These are phyloP conservation scores for Indicator maculatus DNA, from an alignment of 2,113 vertebrate genomes.

Conservation along the genomic window DNA sequence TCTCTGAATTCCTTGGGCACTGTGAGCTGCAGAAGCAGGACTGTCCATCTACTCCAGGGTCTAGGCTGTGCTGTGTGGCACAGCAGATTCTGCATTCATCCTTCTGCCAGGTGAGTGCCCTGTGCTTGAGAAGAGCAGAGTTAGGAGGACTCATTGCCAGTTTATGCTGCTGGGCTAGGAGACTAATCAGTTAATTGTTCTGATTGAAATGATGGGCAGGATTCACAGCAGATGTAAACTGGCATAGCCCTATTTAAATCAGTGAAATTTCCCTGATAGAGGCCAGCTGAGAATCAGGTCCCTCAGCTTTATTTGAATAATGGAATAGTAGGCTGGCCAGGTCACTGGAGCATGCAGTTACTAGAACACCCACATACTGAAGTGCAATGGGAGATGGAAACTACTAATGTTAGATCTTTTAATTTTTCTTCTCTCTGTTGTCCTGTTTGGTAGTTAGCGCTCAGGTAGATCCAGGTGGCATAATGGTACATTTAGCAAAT, in stretches of 20 bases:
- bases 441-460: background rate
- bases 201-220: slow-evolving; percentile 26
- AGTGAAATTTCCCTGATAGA: slow-evolving; percentile 1
- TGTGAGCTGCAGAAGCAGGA: background rate
- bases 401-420: background rate
- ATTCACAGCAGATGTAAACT: slow-evolving; percentile 36
- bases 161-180: slow-evolving; percentile 33
- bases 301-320: slow-evolving; percentile 36
- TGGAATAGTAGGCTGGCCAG: slow-evolving; percentile 35
- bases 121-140: background rate
- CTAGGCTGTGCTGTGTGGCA: background rate
- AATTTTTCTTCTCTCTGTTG: background rate
- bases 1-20: background rate
- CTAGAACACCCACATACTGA: background rate
- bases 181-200: slow-evolving; percentile 51
- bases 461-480: background rate
- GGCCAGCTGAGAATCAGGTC: slow-evolving; percentile 28
- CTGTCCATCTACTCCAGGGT: rapidly evolving
- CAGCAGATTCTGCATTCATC: background rate
- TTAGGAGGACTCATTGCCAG: slow-evolving; percentile 27
- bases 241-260: slow-evolving; percentile 22
- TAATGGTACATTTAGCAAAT: background rate
- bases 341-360: slow-evolving; percentile 13
- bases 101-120: background rate
- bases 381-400: background rate